Evolutionary conservation across 2,797 vertebrate genomes (phyloP), one percentile per base, ranked within the genome.

Genomic region (Amniataba percoides): DNA sequence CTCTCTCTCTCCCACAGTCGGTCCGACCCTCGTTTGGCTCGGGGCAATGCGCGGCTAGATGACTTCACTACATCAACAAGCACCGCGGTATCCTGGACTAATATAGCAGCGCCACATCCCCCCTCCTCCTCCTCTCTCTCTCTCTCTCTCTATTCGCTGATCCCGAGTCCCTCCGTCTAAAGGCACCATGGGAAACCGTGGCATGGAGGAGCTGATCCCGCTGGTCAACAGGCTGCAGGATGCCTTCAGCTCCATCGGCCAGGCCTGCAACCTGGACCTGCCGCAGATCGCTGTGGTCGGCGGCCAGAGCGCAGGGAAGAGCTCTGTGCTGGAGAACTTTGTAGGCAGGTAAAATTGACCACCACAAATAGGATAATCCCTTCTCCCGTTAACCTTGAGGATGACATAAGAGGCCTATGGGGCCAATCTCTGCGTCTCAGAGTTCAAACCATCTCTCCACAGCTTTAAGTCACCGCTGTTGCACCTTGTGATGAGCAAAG

Each of bases 291-390:
- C 97, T 0, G 97, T 98, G 93, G 97, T 99, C 83, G 97, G 97
- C 52, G 97, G 97, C 16, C 97, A 98, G 95, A 98, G 97, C 86
- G 97, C 97, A 14, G 97, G 97, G 16, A 98, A 98, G 90, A 98
- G 97, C 96, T 98, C 97, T 6, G 97, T 98, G 91, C 93, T 98
- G 81, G 97, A 98, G 95, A 98, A 97, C 96, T 98, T 97, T 93
- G 97, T 98, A n/a, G 97, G 97, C 92, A 97, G 96, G 97, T 98
- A 91, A 89, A 85, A 82, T 39, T 82, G 84, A 92, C 85, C 81
- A 88, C 88, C 80, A 78, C 78, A 91, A 91, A 88, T 88, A 92
- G 89, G 87, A 88, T 93, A 92, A 93, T 94, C 88, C 88, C 85
- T 40, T 87, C 69, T 84, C 64, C 39, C 3, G 78, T 76, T 89